Evolutionary conservation across 1,140 invertebrate genomes (phyloP), one percentile per base, ranked within the genome.

Genomic region (Tetramorium parvispinum): DNA sequence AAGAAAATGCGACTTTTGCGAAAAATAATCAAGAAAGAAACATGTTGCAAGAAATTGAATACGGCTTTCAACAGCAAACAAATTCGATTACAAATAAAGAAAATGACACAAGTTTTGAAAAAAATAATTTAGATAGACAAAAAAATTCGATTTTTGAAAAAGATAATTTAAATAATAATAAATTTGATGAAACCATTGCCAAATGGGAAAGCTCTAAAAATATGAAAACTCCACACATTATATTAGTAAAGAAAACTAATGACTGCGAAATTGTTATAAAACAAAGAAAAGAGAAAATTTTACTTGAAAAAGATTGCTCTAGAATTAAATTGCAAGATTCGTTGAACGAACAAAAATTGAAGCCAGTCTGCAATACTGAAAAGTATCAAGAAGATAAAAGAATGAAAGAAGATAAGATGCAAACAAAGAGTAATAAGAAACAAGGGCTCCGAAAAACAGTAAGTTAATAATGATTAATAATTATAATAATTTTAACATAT

Each of bases 401-500:
- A 57, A 5, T 10, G 7, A 57, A 43, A 55, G 16, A 27, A 5
- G 40, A 27, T 24, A 7, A 43, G 27, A 57, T 70, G 32, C 49
- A 55, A 43, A 37, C n/a, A 5, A 68, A 10, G 0, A 18, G 68
- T 24, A 13, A 37, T 3, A 70, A 11, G 5, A 53, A 11, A 16
- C 5, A 51, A 37, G 5, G 51, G 1, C 11, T 7, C 18, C 43
- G n/a, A 79, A 65, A 24, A 79, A 53, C 7, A 8, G 78, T 81
- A 3, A 81, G 61, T 43, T 77, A 24, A 53, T 53, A 37, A 65
- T 61, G 27, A 24, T 81, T 68, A 43, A 55, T 77, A 61, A 46
- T 77, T 61, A 27, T 59, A 65, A 79, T 61, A 77, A 18, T 68
- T 61, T 24, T 79, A 37, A 37, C 21, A 32, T 49, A 27, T 18